Base-by-base conservation (phyloP, 2,113 vertebrate genomes). In the Mohoua ochrocephala region DNA sequence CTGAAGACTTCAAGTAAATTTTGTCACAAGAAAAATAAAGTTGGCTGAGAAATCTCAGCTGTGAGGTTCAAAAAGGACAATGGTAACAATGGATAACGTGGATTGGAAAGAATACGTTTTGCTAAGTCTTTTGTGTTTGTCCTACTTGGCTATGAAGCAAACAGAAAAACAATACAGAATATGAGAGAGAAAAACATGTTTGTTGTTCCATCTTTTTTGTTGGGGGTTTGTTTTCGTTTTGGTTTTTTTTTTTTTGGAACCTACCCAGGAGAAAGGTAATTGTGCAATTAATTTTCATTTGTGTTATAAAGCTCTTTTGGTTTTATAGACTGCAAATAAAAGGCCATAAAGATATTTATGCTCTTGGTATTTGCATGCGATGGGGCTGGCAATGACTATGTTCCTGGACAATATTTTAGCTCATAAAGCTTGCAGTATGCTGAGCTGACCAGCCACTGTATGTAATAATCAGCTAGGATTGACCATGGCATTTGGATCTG, bases 231-330 rank as follows among this genome's bases (percentile, higher is more conserved):
- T 42, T 60, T 41, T 33, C 4, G 2, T 42, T 57, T 57, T 18
- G 7, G 3, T 15, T 26, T 11, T 31, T 71, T 56, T n/a, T n/a
- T 57, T 64, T 61, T 81, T 56, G 15, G 24, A 89, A 65, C 13
- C 9, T 69, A 39, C 23, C 13, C 54, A 80, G 22, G 24, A 79
- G 39, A 70, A 91, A 90, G n/a, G 78, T 88, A 91, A 88, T 77
- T 74, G 33, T 91, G 82, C 33, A 88, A 91, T 91, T 95, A 93
- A 93, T 97, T 96, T 95, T 91, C 21, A 65, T 93, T 87, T 91
- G 35, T 67, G 21, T 87, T 87, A 67, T 65, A 90, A 93, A 91
- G 33, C 27, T 85, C 27, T 74, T 93, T 50, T 50, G 42, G 33
- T 80, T 95, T 94, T 96, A 93, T 80, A 47, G 67, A 76, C 82